A percentile compares a stretch with the other conserved stretches of the same genome.
Conservation (phyloP, 2,113 vertebrate genomes). For the Cyphomyrus plagiostoma region DNA sequence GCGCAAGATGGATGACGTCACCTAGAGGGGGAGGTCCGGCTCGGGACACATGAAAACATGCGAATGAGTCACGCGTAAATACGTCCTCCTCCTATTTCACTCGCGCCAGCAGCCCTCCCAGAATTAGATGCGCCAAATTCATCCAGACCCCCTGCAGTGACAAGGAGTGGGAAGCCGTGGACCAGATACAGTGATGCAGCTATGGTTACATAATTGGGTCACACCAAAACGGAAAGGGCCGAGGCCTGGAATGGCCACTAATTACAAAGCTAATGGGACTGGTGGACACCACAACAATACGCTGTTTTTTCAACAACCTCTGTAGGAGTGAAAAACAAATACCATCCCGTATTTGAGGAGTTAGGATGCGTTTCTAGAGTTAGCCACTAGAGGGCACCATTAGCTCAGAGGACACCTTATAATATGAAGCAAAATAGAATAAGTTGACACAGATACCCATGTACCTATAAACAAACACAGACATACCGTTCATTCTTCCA, state of each 20-base stretch:
- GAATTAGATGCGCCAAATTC: neutral
- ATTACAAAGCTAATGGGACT: neutral
- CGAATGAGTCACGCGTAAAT: neutral
- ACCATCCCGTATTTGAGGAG: neutral
- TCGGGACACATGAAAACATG: neutral
- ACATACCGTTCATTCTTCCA: neutral
- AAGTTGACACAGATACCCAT: neutral
- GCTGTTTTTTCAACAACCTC: neutral
- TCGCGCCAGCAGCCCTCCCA: neutral
- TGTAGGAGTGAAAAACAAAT: neutral
- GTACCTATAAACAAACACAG: neutral
- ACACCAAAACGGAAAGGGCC: neutral
- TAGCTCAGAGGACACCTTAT: neutral
- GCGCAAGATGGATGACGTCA: neutral
- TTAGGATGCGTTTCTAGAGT: neutral
- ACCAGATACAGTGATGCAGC: neutral
- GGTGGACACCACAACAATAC: neutral
- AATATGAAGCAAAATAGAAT: neutral
- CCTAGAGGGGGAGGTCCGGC: neutral
- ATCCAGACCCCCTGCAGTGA: neutral
- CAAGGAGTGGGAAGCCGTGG: neutral
- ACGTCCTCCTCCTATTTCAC: neutral
- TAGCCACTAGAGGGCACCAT: slow-evolving; percentile 15
- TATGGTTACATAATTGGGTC: neutral
- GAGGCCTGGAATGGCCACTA: neutral